Conservation (phyloP, 2,797 vertebrate species). For the Euthynnus affinis region DNA sequence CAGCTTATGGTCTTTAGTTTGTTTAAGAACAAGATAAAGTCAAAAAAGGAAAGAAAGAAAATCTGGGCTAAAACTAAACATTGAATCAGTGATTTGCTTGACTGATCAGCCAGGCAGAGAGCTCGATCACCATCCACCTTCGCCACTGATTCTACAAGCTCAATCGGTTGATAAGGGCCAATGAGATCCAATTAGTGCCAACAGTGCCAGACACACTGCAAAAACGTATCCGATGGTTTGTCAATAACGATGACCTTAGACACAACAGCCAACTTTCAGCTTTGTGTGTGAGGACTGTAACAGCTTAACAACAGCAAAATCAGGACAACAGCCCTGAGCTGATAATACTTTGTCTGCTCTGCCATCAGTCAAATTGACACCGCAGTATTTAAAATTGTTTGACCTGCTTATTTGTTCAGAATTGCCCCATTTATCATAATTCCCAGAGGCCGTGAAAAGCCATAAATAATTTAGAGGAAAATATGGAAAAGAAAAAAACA, state of each 20-base stretch:
- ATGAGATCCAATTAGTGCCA: constrained; percentile 1
- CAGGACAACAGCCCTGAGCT: constrained; percentile 45
- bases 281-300: constrained; percentile 20
- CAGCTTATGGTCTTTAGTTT: not conserved
- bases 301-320: constrained; percentile 44
- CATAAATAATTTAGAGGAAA: constrained; percentile 50
- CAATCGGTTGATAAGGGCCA: constrained; percentile 11
- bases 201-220: not conserved
- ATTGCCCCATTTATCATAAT: constrained; percentile 67
- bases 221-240: not conserved
- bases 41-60: not conserved
- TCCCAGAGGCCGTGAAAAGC: constrained; percentile 26
- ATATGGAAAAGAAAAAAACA: not conserved
- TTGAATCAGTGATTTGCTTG: constrained; percentile 28
- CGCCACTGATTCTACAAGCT: not conserved
- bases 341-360: constrained; percentile 48
- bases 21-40: not conserved
- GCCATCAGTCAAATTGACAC: constrained; percentile 66
- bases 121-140: constrained; percentile 3
- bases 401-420: constrained; percentile 56
- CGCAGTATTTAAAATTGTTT: constrained; percentile 50
- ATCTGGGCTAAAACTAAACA: not conserved
- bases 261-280: constrained; percentile 15
- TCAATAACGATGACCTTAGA: constrained; percentile 19
- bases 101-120: constrained; percentile 11